Evolutionary conservation across 1,140 invertebrate species (phyloP).

Genomic region (Melipona quadrifasciata): DNA sequence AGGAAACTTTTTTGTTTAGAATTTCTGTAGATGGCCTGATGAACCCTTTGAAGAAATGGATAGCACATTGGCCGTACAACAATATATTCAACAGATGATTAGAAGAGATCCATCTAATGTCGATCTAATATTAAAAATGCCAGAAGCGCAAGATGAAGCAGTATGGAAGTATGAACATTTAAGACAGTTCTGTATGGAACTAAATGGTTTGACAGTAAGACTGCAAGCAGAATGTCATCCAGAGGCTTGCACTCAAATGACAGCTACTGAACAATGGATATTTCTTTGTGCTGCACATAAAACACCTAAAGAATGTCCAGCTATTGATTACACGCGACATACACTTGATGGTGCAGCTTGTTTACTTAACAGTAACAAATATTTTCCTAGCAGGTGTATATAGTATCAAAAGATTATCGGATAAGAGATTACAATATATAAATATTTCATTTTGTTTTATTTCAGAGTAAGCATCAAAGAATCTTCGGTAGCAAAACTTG

Average conservation of each 20-base stretch:
- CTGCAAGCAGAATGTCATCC: constrained; percentile 97
- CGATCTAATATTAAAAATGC: constrained; percentile 96
- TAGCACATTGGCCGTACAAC: constrained; percentile 98
- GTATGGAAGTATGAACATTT: constrained; percentile 99
- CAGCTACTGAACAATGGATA: constrained; percentile 99
- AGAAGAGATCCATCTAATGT: constrained; percentile 95
- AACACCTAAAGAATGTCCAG: constrained; percentile 99
- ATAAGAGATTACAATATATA: background rate
- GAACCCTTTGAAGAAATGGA: constrained; percentile 99
- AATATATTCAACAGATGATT: constrained; percentile 99
- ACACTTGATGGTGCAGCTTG: constrained; percentile 99
- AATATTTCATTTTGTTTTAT: constrained; percentile 62
- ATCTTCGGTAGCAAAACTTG: constrained; percentile 98
- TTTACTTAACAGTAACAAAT: constrained; percentile 99
- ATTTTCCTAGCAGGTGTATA: constrained; percentile 97
- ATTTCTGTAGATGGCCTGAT: constrained; percentile 99
- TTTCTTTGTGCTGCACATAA: constrained; percentile 99
- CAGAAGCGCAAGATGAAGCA: constrained; percentile 98
- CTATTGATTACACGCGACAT: constrained; percentile 99
- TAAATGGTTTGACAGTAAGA: constrained; percentile 97
- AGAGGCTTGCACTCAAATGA: constrained; percentile 99
- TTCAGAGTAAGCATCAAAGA: constrained; percentile 99
- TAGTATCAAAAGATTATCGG: background rate
- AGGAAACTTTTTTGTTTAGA: constrained; percentile 83
- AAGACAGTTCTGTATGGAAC: constrained; percentile 99